Percentiles rank a stretch among this genome's conserved stretches.
Conservation (phyloP, 2,888 invertebrate genomes). For the Cloeon dipterum region DNA sequence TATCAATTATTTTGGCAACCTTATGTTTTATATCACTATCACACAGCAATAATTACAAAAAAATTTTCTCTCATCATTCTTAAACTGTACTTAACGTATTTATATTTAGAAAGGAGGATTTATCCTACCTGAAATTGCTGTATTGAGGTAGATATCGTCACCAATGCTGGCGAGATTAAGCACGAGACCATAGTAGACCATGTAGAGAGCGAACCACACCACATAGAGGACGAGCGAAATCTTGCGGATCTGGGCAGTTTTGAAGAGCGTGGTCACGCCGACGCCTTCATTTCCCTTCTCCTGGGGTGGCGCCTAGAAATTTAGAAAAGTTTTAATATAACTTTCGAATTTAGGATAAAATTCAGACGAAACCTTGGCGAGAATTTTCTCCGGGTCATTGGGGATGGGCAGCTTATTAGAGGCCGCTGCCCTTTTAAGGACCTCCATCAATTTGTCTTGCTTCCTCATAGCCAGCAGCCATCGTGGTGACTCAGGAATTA, state of each 20-base stretch:
- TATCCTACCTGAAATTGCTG: slow-evolving; percentile 23
- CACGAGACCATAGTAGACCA: slow-evolving; percentile 54
- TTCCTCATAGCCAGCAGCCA: slow-evolving; percentile 52
- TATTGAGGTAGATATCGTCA: slow-evolving; percentile 47
- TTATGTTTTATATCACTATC: no score
- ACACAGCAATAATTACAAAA: no score
- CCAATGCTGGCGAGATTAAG: slow-evolving; percentile 51
- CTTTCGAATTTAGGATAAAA: neutral
- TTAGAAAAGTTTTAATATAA: neutral
- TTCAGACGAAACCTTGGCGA: neutral
- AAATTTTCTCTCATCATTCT: no score
- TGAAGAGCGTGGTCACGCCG: slow-evolving; percentile 24
- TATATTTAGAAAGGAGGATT: neutral
- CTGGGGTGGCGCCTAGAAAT: neutral
- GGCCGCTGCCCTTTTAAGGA: slow-evolving; percentile 37
- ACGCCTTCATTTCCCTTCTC: slow-evolving; percentile 3
- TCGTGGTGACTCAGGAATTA: slow-evolving; percentile 57
- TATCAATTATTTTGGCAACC: no score
- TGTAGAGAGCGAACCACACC: slow-evolving; percentile 55
- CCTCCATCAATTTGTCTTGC: slow-evolving; percentile 39
- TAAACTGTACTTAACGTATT: no score
- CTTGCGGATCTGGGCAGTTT: slow-evolving; percentile 34
- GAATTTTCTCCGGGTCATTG: neutral
- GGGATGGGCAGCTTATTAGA: slow-evolving; percentile 40
- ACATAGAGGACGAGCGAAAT: slow-evolving; percentile 45